Percentiles rank a stretch among this genome's conserved stretches.
Conservation (phyloP, 2,797 vertebrate genomes). For the Meriones psammophilus region DNA sequence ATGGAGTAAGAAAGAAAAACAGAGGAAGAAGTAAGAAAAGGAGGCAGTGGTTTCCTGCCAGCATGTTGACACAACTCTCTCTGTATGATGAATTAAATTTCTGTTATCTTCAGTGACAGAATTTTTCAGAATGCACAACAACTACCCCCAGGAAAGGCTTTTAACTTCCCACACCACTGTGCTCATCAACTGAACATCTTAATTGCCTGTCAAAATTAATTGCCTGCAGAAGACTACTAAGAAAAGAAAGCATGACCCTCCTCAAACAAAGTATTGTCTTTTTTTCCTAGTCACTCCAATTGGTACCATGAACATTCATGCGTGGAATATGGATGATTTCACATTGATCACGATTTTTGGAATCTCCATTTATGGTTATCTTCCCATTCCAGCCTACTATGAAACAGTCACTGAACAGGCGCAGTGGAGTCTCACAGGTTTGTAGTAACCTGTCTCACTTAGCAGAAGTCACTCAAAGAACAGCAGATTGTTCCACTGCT, state of each 20-base stretch:
- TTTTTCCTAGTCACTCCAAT: neutral
- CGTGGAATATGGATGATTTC: neutral
- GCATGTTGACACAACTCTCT: neutral
- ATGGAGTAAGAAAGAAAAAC: no score
- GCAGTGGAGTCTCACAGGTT: no score
- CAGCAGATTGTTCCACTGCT: neutral
- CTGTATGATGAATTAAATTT: neutral
- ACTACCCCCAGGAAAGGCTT: neutral
- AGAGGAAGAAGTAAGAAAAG: neutral
- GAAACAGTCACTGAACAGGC: neutral
- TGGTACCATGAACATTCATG: neutral
- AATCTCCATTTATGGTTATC: neutral
- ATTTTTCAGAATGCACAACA: neutral
- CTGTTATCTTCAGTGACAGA: neutral
- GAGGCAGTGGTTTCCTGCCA: neutral
- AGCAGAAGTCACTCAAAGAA: neutral
- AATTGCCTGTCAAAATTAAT: neutral
- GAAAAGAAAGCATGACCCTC: neutral
- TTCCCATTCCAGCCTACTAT: neutral
- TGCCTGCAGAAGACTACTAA: neutral
- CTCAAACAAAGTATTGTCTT: neutral
- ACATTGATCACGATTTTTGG: neutral
- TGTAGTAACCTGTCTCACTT: neutral
- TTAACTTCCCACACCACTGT: neutral
- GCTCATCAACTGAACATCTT: neutral